Conservation (phyloP, 1,140 invertebrate species). For the Nephila pilipes region DNA sequence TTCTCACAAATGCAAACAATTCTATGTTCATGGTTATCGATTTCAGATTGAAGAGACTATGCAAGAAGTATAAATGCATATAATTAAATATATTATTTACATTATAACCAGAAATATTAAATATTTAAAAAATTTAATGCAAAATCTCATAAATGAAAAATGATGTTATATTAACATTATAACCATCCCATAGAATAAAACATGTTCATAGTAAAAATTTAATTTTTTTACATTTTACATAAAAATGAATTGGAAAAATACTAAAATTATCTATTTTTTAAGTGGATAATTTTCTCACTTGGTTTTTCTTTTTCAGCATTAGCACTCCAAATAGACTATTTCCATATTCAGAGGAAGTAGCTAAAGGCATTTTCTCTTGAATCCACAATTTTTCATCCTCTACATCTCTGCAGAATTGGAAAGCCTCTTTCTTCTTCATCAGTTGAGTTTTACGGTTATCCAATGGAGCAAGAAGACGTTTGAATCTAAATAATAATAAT, state of each 20-base stretch:
- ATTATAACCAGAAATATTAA: too few relatives aligned
- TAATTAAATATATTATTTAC: background rate
- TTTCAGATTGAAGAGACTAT: slow-evolving; percentile 84
- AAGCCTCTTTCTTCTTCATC: slow-evolving; percentile 98
- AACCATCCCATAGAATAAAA: too few relatives aligned
- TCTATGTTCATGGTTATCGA: slow-evolving; percentile 98
- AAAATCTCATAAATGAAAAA: slow-evolving; percentile 82
- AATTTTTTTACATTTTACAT: too few relatives aligned
- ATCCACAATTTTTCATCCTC: slow-evolving; percentile 99
- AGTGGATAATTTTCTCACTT: slow-evolving; percentile 19
- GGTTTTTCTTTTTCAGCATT: slow-evolving; percentile 97
- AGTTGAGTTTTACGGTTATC: slow-evolving; percentile 91
- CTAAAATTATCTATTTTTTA: too few relatives aligned
- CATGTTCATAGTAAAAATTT: too few relatives aligned
- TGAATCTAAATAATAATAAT: slow-evolving; percentile 81
- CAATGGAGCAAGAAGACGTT: slow-evolving; percentile 88
- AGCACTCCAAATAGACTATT: slow-evolving; percentile 98
- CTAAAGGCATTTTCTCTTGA: slow-evolving; percentile 96
- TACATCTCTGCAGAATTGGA: slow-evolving; percentile 98
- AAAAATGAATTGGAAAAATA: too few relatives aligned
- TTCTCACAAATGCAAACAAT: slow-evolving; percentile 95
- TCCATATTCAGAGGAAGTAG: slow-evolving; percentile 93
- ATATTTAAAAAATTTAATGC: too few relatives aligned
- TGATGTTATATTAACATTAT: background rate
- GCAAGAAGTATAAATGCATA: slow-evolving; percentile 80